These are phyloP conservation scores for Oikopleura vanhoeffeni DNA, from an alignment of 23 tunicate species.

Conservation along the genomic window DNA sequence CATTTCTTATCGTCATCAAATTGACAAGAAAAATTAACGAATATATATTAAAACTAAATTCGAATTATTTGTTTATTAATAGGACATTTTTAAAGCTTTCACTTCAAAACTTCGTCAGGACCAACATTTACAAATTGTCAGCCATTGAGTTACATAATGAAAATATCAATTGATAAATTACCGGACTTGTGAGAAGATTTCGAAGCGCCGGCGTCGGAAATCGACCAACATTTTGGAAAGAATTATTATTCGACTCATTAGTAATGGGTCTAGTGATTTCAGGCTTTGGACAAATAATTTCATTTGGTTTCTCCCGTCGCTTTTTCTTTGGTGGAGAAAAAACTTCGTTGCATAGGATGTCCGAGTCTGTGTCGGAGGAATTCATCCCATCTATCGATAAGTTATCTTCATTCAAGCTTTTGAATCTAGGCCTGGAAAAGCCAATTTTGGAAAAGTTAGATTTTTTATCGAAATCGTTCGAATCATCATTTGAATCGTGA, in stretches of 20 bases:
- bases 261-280: background rate
- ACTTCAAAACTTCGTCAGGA: no score
- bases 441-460: background rate
- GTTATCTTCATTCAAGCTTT: background rate
- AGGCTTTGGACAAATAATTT: background rate
- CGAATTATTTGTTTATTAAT: no score
- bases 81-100: no score
- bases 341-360: background rate
- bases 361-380: background rate
- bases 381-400: background rate
- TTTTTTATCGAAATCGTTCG: background rate
- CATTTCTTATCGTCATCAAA: no score
- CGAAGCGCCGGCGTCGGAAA: background rate
- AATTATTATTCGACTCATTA: background rate
- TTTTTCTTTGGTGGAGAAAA: background rate
- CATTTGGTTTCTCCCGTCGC: background rate
- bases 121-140: no score
- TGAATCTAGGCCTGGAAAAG: background rate
- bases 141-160: no score
- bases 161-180: background rate
- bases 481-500: background rate
- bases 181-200: slow-evolving; percentile 14
- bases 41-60: no score
- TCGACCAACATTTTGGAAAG: background rate
- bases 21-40: no score